Conservation (phyloP, 92 coral and sea anemone species). For the Pocillopora meandrina region DNA sequence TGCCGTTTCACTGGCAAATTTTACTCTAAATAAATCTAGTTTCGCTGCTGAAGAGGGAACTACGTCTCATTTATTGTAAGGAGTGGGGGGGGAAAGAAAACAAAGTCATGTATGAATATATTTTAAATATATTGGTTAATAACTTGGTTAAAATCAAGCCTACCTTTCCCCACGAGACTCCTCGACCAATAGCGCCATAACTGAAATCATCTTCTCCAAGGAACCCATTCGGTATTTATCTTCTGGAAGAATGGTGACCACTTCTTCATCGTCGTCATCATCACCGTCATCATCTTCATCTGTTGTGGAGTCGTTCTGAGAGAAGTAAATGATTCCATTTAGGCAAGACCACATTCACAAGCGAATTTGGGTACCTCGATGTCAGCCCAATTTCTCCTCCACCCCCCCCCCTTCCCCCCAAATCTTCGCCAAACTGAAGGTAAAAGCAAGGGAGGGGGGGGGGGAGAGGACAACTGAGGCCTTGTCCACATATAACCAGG, state of each 20-base stretch:
- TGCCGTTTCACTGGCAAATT: no score
- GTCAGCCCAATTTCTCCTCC: no score
- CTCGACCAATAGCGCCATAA: slow-evolving; percentile 89
- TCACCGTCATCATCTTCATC: slow-evolving; percentile 92
- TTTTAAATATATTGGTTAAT: neutral
- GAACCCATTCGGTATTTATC: slow-evolving; percentile 94
- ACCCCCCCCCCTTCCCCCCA: no score
- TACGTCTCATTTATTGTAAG: no score
- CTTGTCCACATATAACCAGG: no score
- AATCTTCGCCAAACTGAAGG: no score
- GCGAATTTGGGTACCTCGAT: neutral
- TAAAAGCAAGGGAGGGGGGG: no score
- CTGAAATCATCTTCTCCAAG: slow-evolving; percentile 94
- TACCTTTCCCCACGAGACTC: slow-evolving; percentile 91
- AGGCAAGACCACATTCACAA: neutral
- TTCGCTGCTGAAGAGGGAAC: no score
- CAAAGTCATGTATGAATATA: no score
- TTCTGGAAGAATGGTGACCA: slow-evolving; percentile 93
- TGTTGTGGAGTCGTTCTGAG: slow-evolving; percentile 62
- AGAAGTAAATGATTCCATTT: neutral
- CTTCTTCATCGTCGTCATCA: slow-evolving; percentile 99
- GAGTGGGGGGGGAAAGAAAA: no score
- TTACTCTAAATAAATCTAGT: no score
- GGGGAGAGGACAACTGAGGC: no score
- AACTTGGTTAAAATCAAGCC: neutral